Evolutionary conservation across 2,113 vertebrate species (phyloP), one percentile per base, ranked within the genome.

Genomic region (Upupa epops): DNA sequence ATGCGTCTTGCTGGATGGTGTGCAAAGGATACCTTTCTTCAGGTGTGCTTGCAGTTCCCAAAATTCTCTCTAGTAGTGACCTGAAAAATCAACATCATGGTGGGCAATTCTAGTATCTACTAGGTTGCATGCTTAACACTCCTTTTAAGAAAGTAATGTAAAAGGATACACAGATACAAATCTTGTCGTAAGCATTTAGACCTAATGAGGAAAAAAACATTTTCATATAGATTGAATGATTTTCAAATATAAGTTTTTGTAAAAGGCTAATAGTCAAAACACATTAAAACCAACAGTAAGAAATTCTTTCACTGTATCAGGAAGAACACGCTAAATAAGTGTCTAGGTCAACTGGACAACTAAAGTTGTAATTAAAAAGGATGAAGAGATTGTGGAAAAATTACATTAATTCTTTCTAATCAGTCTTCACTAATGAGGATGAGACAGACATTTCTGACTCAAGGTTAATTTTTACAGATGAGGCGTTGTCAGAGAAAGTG

Each of bases 391-490:
- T 90, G 88, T 76, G 60, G 59, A 92, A 77, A 93, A 96, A 90
- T 92, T 92, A 49, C 78, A 92, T 49, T 11, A 95, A 89, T 93
- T 96, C 89, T 91, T 95, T 89, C 74, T 87, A 91, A 95, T 95
- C 92, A 85, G 68, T 76, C 89, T 91, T 91, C 29, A 56, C 84
- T 96, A 96, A 93, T 96, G 86, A 96, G 86, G 77, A 68, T 74
- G 78, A 91, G 64, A 78, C 68, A 89, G 89, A 82, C 74, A 70
- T 82, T 95, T 83, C 68, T 66, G 90, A 93, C 55, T 94, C 92
- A 92, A 95, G 86, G 74, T 94, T 93, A 96, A 94, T 92, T 96
- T 96, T 95, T 94, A 93, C 71, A 89, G 80, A 92, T 70, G 86
- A 90, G 24, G 59, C 63, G 79, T 83, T 89, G 86, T 95, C 59